Evolutionary conservation across 2,113 vertebrate species (phyloP), one percentile per base, ranked within the genome.

Genomic region (Cyanistes caeruleus): DNA sequence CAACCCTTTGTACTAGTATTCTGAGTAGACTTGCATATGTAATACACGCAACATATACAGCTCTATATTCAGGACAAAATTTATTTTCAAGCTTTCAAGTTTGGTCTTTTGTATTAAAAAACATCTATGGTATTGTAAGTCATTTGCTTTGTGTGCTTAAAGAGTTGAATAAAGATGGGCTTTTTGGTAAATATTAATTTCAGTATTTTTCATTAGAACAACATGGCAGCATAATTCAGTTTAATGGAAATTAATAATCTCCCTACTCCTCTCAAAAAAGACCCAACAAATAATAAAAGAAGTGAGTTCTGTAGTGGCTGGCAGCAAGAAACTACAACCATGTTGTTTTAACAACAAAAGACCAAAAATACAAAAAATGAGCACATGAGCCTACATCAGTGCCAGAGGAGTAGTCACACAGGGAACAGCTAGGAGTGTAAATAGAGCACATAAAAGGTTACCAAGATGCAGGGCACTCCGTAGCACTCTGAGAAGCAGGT

Each of bases 181-280:
- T 78, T 91, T 87, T 79, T 49, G 21, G 59, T 80, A 92, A 52
- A 91, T 91, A 95, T 30, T 77, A 51, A 76, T 88, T 85, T 75
- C 22, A 77, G 25, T 82, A 89, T 63, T 80, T 39, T 91, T 92
- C 56, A 41, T 46, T 75, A 55, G 4, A 33, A 43, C 9, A 78
- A 59, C 7, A 85, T 4, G 14, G 17, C 89, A 86, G 89, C 58
- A 43, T 68, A 92, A 68, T 63, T 75, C 70, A 95, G 65, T 30
- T 31, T 72, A 75, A 87, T 72, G 11, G 7, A 88, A 85, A 94
- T 37, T 0, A 87, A 8, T 31, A 37, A 52, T 78, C 77, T 67
- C 59, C 22, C 17, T 43, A 51, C 8, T 85, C 16, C 84, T 97
- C 63, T 65, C 25, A 23, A 72, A 73, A 84, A 89, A 60, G 1